These are phyloP conservation scores for Carcharodon carcharias DNA, from an alignment of 2,797 vertebrate genomes.

Conservation along the genomic window DNA sequence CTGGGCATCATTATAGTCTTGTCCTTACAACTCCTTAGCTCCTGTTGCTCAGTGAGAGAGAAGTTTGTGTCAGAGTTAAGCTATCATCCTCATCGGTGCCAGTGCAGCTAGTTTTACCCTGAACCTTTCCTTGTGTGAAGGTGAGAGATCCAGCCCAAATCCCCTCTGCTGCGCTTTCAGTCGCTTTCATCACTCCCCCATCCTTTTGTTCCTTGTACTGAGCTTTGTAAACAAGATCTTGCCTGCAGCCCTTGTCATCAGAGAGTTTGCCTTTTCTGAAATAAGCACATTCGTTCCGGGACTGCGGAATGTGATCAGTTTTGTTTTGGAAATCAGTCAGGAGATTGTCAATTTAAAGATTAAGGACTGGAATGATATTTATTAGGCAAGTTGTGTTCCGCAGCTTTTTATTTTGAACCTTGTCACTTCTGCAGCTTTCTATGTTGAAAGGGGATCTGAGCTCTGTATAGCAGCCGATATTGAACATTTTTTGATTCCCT, in stretches of 20 bases:
- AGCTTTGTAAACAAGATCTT: conserved; percentile 15
- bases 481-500: neutral
- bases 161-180: neutral
- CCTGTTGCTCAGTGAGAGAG: neutral
- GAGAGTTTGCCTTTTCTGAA: neutral
- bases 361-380: neutral
- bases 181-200: neutral
- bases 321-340: neutral
- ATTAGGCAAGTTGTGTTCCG: neutral
- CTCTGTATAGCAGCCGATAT: neutral
- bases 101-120: neutral
- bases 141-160: neutral
- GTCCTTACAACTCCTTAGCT: neutral
- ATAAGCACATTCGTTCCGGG: neutral
- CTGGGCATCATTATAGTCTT: neutral
- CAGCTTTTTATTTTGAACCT: neutral
- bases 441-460: neutral
- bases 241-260: neutral
- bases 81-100: neutral
- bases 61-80: too few relatives aligned
- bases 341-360: neutral
- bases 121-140: neutral
- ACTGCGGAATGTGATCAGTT: neutral
- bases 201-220: neutral
- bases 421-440: neutral